Base-by-base conservation (phyloP, 2,888 invertebrate species). In the Schizaphis graminum region DNA sequence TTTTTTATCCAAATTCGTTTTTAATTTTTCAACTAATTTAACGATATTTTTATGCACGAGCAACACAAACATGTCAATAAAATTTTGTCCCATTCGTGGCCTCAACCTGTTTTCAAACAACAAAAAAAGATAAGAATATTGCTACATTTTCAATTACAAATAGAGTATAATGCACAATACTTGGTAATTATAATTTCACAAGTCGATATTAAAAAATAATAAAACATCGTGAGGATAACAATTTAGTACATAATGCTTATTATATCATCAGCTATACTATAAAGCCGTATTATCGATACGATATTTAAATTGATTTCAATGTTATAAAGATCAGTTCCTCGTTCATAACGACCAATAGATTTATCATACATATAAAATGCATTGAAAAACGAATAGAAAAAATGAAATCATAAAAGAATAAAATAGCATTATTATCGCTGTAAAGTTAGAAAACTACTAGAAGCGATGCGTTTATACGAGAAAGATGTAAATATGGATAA, bases 91-190 rank as follows among this genome's bases (percentile, higher is more conserved):
- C 77, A 77, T 77, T 41, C 2, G 35, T 77, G 35, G 77, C 77
- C 77, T 77, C 77, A 77, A 77, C 77, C 77, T 77, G 77, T 77
- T 77, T 77, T 77, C 77, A 77, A 35, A 35, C 35, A 77, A 77
- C 35, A 35, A 77, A 35, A 77, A 35, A 21, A 7, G 77, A 77
- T 77, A 77, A 35, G 35, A 35, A 35, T 35, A 77, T 77, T 77
- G 67, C 77, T 8, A 77, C 77, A 77, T 77, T 77, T 35, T 77
- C 35, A 77, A 77, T 41, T 41, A 0, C 77, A 21, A 35, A 35
- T 77, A 35, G 21, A 77, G 21, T 35, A 8, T 35, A 35, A 35
- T 21, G 21, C 35, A 35, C 8, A 21, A 77, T 35, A 77, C 35
- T 21, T 8, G 21, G 7, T 77, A 77, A 77, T 77, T 77, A 77